Evolutionary conservation across 2,113 vertebrate genomes (phyloP).

Genomic region (Formicarius rufipectus): DNA sequence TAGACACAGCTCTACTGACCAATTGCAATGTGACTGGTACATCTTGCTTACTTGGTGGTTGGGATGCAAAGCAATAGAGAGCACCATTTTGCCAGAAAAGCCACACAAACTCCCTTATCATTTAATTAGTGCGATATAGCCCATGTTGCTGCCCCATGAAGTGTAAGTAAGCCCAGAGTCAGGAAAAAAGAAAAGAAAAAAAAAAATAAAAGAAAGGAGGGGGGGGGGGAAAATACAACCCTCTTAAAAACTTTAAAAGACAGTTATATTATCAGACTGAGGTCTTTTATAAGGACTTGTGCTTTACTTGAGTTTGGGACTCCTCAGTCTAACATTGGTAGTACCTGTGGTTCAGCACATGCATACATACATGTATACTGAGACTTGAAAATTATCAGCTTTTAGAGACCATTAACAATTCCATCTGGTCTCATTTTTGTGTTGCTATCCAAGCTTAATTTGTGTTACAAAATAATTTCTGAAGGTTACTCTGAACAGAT

Average conservation of each 20-base stretch:
- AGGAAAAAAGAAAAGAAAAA: too few species aligned
- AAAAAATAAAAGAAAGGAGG: too few species aligned
- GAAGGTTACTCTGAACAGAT: not conserved
- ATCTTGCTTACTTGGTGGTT: not conserved
- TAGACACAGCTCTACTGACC: not conserved
- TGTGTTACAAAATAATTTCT: not conserved
- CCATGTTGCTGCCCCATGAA: not conserved
- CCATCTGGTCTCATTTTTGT: not conserved
- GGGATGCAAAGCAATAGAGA: not conserved
- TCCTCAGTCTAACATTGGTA: not conserved
- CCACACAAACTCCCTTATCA: rapidly evolving
- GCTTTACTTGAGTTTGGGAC: not conserved
- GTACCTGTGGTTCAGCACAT: not conserved
- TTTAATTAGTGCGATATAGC: not conserved
- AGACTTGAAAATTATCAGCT: not conserved
- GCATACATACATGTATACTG: rapidly evolving
- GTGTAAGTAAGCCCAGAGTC: not conserved
- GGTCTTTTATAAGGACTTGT: not conserved
- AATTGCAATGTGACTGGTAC: not conserved
- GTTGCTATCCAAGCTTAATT: not conserved
- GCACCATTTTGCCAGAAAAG: not conserved
- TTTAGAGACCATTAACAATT: not conserved
- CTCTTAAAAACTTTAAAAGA: not conserved
- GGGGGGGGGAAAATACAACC: too few species aligned
- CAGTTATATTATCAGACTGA: not conserved